A percentile compares a stretch with the other conserved stretches of the same genome.
These are phyloP conservation scores for Peromyscus leucopus DNA, from an alignment of 2,113 vertebrate species.

Conservation along the genomic window DNA sequence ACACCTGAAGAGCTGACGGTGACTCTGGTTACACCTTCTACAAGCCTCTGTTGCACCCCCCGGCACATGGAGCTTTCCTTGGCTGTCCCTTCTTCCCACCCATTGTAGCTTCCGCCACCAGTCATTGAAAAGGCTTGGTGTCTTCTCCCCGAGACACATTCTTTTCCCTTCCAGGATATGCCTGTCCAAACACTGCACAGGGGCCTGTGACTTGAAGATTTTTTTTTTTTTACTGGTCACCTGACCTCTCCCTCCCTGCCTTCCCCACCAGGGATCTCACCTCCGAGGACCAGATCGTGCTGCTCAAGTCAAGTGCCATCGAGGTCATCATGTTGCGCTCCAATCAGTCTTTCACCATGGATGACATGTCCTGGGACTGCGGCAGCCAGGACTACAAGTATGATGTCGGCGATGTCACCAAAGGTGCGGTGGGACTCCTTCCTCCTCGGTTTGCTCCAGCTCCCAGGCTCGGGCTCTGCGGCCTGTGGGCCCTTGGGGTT, in stretches of 20 bases:
- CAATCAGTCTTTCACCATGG: constrained; percentile 96
- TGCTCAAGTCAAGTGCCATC: constrained; percentile 98
- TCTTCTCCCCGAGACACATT: not conserved
- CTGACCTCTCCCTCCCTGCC: not conserved
- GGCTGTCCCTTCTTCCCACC: not conserved
- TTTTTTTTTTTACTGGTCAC: not conserved
- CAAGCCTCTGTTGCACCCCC: not conserved
- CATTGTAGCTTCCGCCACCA: not conserved
- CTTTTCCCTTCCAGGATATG: not conserved
- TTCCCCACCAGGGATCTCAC: constrained; percentile 90
- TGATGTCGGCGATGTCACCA: constrained; percentile 92
- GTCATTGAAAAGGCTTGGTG: not conserved
- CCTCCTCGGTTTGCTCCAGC: not conserved
- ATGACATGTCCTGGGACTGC: constrained; percentile 98
- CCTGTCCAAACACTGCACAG: not conserved
- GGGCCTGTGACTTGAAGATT: not conserved
- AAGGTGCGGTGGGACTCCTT: constrained; percentile 86
- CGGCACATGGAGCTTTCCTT: not conserved
- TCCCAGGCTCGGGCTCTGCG: not conserved
- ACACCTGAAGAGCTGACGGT: not conserved
- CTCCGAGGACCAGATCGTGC: constrained; percentile 97
- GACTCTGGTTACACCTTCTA: not conserved
- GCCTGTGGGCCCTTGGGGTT: not conserved
- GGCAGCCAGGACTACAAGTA: constrained; percentile 96
- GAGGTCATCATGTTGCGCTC: constrained; percentile 99